Base-by-base conservation (phyloP, 1,140 invertebrate species). In the Bacillus rossius region DNA sequence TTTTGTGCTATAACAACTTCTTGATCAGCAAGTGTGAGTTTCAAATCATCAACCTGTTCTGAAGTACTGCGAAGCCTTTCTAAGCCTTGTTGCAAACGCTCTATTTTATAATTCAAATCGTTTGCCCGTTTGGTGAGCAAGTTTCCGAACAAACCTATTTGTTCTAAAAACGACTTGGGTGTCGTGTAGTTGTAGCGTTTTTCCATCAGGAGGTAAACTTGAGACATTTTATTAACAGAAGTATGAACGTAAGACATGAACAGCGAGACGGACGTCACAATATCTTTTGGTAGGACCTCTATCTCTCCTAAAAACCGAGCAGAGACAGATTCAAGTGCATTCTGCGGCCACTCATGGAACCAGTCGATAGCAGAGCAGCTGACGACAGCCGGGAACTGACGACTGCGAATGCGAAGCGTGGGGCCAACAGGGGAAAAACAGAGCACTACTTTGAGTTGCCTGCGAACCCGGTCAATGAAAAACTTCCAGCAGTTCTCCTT, bases 331-430 rank as follows among this genome's bases (percentile, higher is more conserved):
- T 90, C 81, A 50, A 98, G 73, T 7, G 95, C 95, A 67, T 94
- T 86, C 70, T 86, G 81, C 0, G 95, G 94, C 94, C 95, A 98
- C 76, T 94, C 91, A 70, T 97, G 92, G 73, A 97, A 97, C 94
- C 94, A 98, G 73, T 97, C 85, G 50, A 97, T 96, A 8, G 86
- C 84, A 0, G 94, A 94, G 67, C 92, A 95, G 75, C 94, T 97
- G 8, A 93, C 87, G n/a, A 98, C 76, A 2, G 94, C 92, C 5
- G 95, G 95, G 76, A 97, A 98, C 74, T 96, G 93, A 55, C 94
- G 80, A 10, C 89, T 86, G 61, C 94, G 82, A 25, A 93, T 80
- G 62, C 94, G 76, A 3, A 96, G 75, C 0, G 89, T 95, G 0
- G 84, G 82, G 1, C 94, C 93, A 57, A 95, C 92, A 0, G 94